Evolutionary conservation across 2,113 vertebrate genomes (phyloP).

Genomic region (Bucco capensis): DNA sequence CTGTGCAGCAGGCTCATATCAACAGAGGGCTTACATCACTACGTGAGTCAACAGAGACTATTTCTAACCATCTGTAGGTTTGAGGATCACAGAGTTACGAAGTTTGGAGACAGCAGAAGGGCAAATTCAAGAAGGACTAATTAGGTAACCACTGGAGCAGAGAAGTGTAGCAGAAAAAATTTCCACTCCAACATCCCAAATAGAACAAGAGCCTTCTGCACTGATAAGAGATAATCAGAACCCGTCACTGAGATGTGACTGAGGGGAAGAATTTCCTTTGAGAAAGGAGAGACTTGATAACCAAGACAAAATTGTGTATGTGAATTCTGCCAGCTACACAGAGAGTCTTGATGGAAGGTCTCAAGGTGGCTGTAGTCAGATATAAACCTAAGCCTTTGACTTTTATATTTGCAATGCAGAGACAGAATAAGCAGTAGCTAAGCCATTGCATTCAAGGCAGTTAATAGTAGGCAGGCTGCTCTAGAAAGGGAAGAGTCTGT

Average conservation of each 20-base stretch:
- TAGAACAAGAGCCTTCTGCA: not conserved
- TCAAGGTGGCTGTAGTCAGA: not conserved
- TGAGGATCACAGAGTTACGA: not conserved
- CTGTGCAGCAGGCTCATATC: not conserved
- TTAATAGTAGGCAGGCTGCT: not conserved
- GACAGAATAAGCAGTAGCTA: not conserved
- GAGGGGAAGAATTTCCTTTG: not conserved
- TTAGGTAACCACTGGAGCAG: not conserved
- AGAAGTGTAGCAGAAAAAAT: not conserved
- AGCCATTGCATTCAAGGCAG: not conserved
- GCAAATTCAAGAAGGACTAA: not conserved
- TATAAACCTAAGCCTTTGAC: not conserved
- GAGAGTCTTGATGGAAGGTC: not conserved
- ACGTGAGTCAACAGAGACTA: not conserved
- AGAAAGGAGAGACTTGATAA: not conserved
- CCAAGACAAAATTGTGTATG: not conserved
- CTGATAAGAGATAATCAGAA: not conserved
- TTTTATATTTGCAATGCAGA: not conserved
- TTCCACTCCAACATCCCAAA: fast-evolving
- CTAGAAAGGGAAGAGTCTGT: not conserved
- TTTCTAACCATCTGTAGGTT: not conserved
- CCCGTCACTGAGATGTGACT: not conserved
- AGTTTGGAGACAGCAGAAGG: not conserved
- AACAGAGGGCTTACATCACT: not conserved
- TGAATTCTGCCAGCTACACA: not conserved